Percentiles rank a stretch among this genome's conserved stretches.
These are phyloP conservation scores for Heloderma charlesbogerti DNA, from an alignment of 2,113 vertebrate genomes.

Conservation along the genomic window DNA sequence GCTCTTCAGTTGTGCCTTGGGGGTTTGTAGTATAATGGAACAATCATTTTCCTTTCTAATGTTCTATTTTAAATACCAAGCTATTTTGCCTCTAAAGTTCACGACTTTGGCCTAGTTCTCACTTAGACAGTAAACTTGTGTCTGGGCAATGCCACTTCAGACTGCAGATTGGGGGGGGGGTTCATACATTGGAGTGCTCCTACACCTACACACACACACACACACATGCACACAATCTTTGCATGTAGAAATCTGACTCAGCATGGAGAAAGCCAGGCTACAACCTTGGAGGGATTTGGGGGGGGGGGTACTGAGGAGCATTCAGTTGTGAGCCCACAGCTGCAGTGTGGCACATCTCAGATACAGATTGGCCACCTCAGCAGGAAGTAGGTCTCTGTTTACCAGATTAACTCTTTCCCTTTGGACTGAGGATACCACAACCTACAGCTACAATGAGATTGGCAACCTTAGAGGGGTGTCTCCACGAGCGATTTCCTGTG, in stretches of 20 bases:
- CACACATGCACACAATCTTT: neutral
- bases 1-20: constrained; percentile 58
- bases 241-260: neutral
- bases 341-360: neutral
- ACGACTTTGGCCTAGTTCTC: constrained; percentile 3
- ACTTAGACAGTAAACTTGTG: neutral
- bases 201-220: no score
- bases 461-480: no score
- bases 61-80: constrained; percentile 51
- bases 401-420: neutral
- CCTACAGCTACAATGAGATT: neutral
- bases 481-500: no score
- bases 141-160: no score
- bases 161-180: no score
- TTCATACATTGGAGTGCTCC: no score
- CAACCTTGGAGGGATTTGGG: neutral
- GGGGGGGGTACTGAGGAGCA: neutral
- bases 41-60: constrained; percentile 68
- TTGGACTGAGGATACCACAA: neutral
- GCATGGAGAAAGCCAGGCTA: neutral
- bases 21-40: constrained; percentile 67
- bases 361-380: neutral
- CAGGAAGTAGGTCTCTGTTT: neutral
- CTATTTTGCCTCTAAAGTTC: constrained; percentile 31
- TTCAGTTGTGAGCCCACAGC: neutral